Evolutionary conservation across 2,797 vertebrate species (phyloP), one percentile per base, ranked within the genome.

Genomic region (Fistularia tabacaria): DNA sequence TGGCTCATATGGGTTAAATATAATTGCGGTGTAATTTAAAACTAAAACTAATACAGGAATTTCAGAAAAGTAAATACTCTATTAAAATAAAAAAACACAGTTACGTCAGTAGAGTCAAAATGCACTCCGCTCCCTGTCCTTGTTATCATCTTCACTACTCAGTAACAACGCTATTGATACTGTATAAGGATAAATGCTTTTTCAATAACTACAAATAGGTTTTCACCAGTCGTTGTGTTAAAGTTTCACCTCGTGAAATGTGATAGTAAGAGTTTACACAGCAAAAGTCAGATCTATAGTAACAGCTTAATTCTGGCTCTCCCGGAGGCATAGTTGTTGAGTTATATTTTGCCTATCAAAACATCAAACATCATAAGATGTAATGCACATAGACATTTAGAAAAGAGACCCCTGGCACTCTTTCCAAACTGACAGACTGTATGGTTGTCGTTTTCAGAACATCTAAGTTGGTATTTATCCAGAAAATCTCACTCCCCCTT

Each of bases 291-390:
- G 51, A 74, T 59, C 51, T 63, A 66, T 47, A 51, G 68, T 56
- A 74, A 62, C 14, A 76, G 40, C 49, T 41, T 52, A 63, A 62
- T 63, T 73, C 54, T 46, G 63, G 47, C 49, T 57, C 36, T 69
- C 59, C 69, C 54, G 55, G 14, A 51, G 70, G 76, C 71, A 36
- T 15, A 57, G 52, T 36, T 0, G 46, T 70, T 77, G 77, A 79
- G 79, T 77, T 74, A 63, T 77, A 77, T 62, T 82, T 82, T 83
- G 69, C 72, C 76, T 83, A 82, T 80, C 69, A 79, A 80, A 82
- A 81, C 59, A 68, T 71, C 65, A 73, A 70, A 62, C 67, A 70
- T 76, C 53, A 76, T 60, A 69, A 52, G 59, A 71, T 56, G 63
- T 68, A 62, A 77, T 75, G 69, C 71, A 62, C 51, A 36, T 51